phyloP scores from a whole-genome alignment of 2,113 vertebrate species.

The Coracopsis vasa region DNA sequence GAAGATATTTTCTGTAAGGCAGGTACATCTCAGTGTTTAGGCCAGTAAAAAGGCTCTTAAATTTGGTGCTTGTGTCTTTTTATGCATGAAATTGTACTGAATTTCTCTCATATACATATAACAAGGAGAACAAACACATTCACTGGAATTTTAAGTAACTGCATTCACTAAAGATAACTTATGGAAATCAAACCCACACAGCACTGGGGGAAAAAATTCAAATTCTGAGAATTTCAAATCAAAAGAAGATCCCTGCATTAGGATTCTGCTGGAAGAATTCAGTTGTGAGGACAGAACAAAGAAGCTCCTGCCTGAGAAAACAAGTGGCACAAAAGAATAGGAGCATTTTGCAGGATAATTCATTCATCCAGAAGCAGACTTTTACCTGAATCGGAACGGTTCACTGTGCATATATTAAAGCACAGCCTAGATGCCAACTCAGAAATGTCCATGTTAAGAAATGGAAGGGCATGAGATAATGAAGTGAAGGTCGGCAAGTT shows the following conservation, averaged over 20 bases:
- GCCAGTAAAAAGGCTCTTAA: conserved; percentile 35
- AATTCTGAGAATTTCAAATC: background rate
- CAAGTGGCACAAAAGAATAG: background rate
- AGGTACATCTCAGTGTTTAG: conserved; percentile 4
- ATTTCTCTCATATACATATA: background rate
- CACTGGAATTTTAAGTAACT: conserved; percentile 8
- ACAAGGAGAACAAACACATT: background rate
- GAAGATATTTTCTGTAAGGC: background rate
- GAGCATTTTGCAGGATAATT: background rate
- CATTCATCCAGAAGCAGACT: background rate
- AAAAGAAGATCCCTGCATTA: background rate
- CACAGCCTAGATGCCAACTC: background rate
- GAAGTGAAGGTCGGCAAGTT: background rate
- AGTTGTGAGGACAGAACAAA: background rate
- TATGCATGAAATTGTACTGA: conserved; percentile 37
- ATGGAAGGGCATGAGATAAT: background rate
- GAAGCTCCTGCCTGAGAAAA: background rate
- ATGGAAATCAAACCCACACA: background rate
- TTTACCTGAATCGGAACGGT: background rate
- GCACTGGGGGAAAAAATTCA: background rate
- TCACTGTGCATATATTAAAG: background rate
- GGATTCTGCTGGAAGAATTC: background rate
- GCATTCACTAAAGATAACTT: background rate
- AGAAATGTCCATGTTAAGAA: background rate
- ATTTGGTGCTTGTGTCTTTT: conserved; percentile 26